Conservation (phyloP, 2,888 invertebrate genomes). For the Listrodromus nycthemerus region DNA sequence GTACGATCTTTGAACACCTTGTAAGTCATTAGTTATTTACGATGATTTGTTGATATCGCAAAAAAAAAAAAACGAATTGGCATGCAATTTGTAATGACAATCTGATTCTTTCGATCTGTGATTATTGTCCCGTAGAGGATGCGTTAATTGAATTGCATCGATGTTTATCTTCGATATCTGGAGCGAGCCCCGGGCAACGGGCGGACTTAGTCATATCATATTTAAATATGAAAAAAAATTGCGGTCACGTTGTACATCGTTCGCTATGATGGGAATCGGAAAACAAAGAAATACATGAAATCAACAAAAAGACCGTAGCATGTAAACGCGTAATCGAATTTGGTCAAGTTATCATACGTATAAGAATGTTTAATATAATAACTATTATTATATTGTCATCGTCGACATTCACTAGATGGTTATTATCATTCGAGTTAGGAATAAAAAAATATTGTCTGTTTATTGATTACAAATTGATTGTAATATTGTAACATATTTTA, state of each 20-base stretch:
- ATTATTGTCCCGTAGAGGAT: constrained; percentile 71
- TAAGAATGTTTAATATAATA: constrained; percentile 62
- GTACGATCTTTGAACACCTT: constrained; percentile 39
- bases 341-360: constrained; percentile 58
- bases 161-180: constrained; percentile 59
- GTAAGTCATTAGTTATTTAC: constrained; percentile 71
- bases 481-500: constrained; percentile 84
- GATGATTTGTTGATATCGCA: constrained; percentile 61
- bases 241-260: constrained; percentile 37
- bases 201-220: constrained; percentile 84
- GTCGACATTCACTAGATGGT: constrained; percentile 73
- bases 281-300: constrained; percentile 28
- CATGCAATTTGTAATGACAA: constrained; percentile 58
- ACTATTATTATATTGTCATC: constrained; percentile 60
- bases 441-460: constrained; percentile 76
- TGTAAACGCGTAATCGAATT: constrained; percentile 65
- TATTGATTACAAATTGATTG: constrained; percentile 82
- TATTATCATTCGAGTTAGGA: constrained; percentile 81
- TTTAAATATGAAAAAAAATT: constrained; percentile 71
- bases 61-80: constrained; percentile 47
- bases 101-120: constrained; percentile 74
- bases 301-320: constrained; percentile 43
- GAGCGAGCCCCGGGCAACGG: constrained; percentile 77
- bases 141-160: constrained; percentile 60
- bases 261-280: constrained; percentile 57